phyloP scores from a whole-genome alignment of 2,797 vertebrate species.

The Cuniculus paca region DNA sequence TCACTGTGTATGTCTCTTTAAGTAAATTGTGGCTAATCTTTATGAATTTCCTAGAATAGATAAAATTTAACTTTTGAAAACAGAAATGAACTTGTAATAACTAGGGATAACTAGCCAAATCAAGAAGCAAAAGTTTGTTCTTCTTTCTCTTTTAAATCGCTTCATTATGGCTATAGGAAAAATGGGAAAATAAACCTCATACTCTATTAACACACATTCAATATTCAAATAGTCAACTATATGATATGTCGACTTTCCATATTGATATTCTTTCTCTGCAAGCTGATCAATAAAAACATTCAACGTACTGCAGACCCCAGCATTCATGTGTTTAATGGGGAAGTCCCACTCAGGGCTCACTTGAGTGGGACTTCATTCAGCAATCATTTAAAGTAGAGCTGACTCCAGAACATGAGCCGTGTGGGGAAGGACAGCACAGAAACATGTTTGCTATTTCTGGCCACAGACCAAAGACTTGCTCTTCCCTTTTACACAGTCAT shows the following conservation, averaged over 20 bases:
- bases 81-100: slow-evolving; percentile 81
- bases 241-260: slow-evolving; percentile 74
- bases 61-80: slow-evolving; percentile 79
- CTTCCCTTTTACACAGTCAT: slow-evolving; percentile 81
- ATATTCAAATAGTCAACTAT: slow-evolving; percentile 76
- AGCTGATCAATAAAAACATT: slow-evolving; percentile 82
- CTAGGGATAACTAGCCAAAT: slow-evolving; percentile 76
- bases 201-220: slow-evolving; percentile 77
- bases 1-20: slow-evolving; percentile 76
- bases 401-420: slow-evolving; percentile 82
- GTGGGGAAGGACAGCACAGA: slow-evolving; percentile 85
- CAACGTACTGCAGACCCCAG: slow-evolving; percentile 68
- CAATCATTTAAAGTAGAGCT: slow-evolving; percentile 80
- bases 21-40: slow-evolving; percentile 80
- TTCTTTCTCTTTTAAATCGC: slow-evolving; percentile 79
- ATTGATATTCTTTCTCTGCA: slow-evolving; percentile 80
- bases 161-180: slow-evolving; percentile 79
- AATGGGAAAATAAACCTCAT: slow-evolving; percentile 81
- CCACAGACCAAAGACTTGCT: slow-evolving; percentile 82
- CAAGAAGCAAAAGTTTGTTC: slow-evolving; percentile 84
- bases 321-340: slow-evolving; percentile 80
- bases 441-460: slow-evolving; percentile 86
- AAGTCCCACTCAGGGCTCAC: slow-evolving; percentile 82
- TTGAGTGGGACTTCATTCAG: slow-evolving; percentile 82
- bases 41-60: slow-evolving; percentile 66